Evolutionary conservation across 1,140 invertebrate genomes (phyloP), one percentile per base, ranked within the genome.

Genomic region (Drosophila trapezifrons): DNA sequence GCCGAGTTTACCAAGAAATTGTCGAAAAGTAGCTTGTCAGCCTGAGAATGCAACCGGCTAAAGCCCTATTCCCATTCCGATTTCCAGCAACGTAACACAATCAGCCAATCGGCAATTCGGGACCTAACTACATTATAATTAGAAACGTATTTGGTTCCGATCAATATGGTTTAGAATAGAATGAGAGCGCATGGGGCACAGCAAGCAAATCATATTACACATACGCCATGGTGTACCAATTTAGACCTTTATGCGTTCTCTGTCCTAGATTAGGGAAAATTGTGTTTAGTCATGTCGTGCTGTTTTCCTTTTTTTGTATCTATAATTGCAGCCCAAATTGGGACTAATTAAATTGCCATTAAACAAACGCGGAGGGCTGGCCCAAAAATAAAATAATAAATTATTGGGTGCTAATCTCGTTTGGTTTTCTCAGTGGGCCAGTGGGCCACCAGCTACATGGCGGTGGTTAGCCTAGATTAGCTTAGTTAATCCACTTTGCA

Each of bases 401-500:
- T 70, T 10, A 13, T 32, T n/a, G 29, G 35, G 12, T 20, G 64
- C 32, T 46, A 66, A 62, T 65, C 22, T 45, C 17, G 37, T 65
- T 22, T 27, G 56, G 10, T 45, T 29, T 45, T 22, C 29, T 35
- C 47, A 10, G 17, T 10, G 22, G 27, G 59, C n/a, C 38, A 9
- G 17, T 10, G 22, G 20, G 45, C n/a, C 38, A n/a, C n/a, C n/a
- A 38, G 63, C 35, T 47, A 67, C 22, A 40, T 69, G 63, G 49
- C 37, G 64, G 49, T 29, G 40, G 40, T 25, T 64, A 49, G 59
- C 45, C 20, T n/a, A 25, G 60, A 69, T 69, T 69, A 69, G 65
- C 65, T 51, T 47, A 40, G 20, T 56, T 71, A 57, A 71, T 71
- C 67, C 67, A 71, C 64, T 71, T 71, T 71, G 64, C 18, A 25